A percentile compares a stretch with the other conserved stretches of the same genome.
Evolutionary conservation across 2,888 invertebrate genomes (phyloP).

Genomic region (Stenoptilia bipunctidactyla): DNA sequence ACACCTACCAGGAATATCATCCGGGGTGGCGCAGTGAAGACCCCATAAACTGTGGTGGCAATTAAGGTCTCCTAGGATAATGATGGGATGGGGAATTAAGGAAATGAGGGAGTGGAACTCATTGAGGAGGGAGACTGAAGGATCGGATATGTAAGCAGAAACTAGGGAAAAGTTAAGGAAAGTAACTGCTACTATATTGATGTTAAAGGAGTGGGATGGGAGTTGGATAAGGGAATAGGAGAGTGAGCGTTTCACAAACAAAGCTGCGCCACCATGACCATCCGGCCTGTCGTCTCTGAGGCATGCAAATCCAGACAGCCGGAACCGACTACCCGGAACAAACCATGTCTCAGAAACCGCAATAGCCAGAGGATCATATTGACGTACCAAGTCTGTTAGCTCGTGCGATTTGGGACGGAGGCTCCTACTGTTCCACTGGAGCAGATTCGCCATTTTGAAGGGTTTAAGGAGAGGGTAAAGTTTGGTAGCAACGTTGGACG

Average conservation of each 20-base stretch:
- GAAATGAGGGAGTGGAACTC: conserved; percentile 5
- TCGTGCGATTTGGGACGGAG: not conserved
- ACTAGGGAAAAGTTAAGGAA: conserved; percentile 3
- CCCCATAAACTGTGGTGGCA: conserved; percentile 10
- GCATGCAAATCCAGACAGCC: conserved; percentile 6
- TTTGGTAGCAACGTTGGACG: no score
- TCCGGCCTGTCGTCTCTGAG: conserved; percentile 10
- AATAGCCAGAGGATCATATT: conserved; percentile 4
- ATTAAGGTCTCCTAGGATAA: conserved; percentile 11
- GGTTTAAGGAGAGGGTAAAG: no score
- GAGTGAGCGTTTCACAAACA: conserved; percentile 4
- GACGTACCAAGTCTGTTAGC: not conserved
- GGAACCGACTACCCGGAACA: conserved; percentile 3
- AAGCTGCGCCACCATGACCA: conserved; percentile 9
- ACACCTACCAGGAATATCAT: conserved; percentile 7
- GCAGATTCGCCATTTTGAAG: no score
- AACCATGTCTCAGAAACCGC: conserved; percentile 8
- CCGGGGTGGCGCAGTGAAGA: conserved; percentile 1
- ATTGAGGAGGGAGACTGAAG: conserved; percentile 2
- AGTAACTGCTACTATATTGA: conserved; percentile 8
- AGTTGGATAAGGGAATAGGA: conserved; percentile 8
- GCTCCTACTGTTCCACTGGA: not conserved
- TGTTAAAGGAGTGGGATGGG: not conserved
- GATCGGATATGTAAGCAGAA: conserved; percentile 9
- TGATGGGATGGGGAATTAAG: conserved; percentile 4